Evolutionary conservation across 1,140 invertebrate species (phyloP), one percentile per base, ranked within the genome.

Genomic region (Drosophila orosa): DNA sequence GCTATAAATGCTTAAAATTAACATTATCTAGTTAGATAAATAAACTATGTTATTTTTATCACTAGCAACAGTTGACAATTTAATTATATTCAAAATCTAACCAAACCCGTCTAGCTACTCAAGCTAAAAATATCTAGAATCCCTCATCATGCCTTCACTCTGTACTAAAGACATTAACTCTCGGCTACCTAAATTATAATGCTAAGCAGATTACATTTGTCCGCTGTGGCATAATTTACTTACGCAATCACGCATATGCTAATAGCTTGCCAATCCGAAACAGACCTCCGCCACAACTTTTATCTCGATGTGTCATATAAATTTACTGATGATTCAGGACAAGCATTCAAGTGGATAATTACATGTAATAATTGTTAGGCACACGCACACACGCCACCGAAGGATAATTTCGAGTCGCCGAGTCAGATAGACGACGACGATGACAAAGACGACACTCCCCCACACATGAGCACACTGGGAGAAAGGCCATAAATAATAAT

Each of bases 401-500:
- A 47, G 52, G 63, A 68, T 69, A 45, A 48, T 48, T 47, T 13
- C 61, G 44, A 68, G 61, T 63, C 52, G 60, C 40, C 67, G 13
- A 47, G 50, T 42, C 58, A 69, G 67, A 59, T 37, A 57, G 39
- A 10, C 54, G 52, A 33, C 56, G n/a, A 58, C 50, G 47, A 13
- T 12, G 45, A n/a, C 24, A 25, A 7, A 29, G 47, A 13, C 9
- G 27, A 29, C 48, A 50, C 48, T 50, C 48, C 48, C 48, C 27
- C 27, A 61, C 12, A 25, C 24, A 10, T 1, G 1, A 1, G 31
- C 50, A 45, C 31, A 54, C 35, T 47, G 29, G 19, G 27, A 37
- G 37, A 66, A 48, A 29, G 37, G 33, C 67, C 71, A 90, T 90
- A 87, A 90, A 90, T 90, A 90, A 90, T 90, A 90, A 90, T 90